Conservation (phyloP, 2,113 vertebrate species). For the Pheucticus melanocephalus region DNA sequence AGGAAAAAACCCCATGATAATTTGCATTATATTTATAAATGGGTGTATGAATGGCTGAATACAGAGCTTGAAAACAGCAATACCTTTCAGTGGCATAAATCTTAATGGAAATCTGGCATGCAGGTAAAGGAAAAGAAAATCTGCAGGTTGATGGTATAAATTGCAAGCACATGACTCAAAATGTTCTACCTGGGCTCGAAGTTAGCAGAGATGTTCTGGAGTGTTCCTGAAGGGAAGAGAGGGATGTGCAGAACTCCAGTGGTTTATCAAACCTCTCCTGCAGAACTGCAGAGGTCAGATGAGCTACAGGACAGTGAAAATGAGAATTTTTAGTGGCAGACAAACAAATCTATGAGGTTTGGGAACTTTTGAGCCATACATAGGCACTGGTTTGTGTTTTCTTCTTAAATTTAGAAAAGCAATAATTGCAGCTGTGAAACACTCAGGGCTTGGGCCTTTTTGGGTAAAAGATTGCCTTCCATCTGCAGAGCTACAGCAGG, state of each 20-base stretch:
- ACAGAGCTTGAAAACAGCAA: neutral
- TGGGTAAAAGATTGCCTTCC: neutral
- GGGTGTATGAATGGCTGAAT: neutral
- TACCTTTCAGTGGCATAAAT: neutral
- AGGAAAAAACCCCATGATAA: accelerated
- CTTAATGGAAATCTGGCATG: neutral
- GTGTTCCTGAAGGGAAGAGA: neutral
- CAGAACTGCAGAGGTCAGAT: neutral
- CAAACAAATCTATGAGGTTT: neutral
- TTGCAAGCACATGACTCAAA: neutral
- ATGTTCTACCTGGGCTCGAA: neutral
- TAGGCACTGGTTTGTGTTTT: neutral
- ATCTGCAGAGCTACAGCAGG: neutral
- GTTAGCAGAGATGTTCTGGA: neutral
- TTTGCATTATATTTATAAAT: neutral
- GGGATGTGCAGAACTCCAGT: neutral
- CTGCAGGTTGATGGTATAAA: neutral
- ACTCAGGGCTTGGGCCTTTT: neutral
- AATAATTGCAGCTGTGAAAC: neutral
- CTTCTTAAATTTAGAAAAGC: neutral
- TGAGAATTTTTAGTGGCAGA: neutral
- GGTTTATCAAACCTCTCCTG: neutral
- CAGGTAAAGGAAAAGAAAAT: neutral
- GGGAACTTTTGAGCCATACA: neutral
- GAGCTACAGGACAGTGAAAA: neutral